Evolutionary conservation across 2,797 vertebrate species (phyloP), one percentile per base, ranked within the genome.

Genomic region (Orientallactaga sibirica): DNA sequence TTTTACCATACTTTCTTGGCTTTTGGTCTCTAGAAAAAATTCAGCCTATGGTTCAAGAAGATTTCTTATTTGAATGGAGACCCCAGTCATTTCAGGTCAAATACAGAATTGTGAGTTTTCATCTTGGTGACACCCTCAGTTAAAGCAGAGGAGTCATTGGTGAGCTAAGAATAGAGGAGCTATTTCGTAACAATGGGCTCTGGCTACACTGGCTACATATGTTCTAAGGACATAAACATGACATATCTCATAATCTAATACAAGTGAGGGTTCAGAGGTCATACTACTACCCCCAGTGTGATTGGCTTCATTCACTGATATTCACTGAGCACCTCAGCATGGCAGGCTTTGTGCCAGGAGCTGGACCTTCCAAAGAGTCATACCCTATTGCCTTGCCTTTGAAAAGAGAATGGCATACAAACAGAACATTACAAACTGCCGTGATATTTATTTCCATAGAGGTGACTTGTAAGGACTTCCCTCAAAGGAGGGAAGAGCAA

Each of bases 41-140:
- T 58, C 78, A 88, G n/a, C 20, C 82, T 82, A 66, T 92, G 43
- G 43, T 90, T 95, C 73, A 81, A 78, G 79, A 89, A 73, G 80
- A 88, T 19, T 73, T 74, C 24, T 37, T 79, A 37, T 74, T 84
- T 92, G 19, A 14, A 88, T 76, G 68, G 92, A 93, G 79, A 94
- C 66, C n/a, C 86, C 80, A 94, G 1, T 81, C 84, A 77, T 71
- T 84, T 91, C 77, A 67, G 25, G 68, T 88, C 66, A 64, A 88
- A 74, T 43, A 37, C 18, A 71, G 64, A 68, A 77, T 55, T 88
- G 79, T 22, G 33, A 70, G 33, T 62, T 76, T 48, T 73, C 25
- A 12, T 71, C 81, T 55, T 48, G 27, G 29, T 68, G 71, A 79
- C 68, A 86, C 0, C 10, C 15, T 88, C 67, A 76, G 9, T 94